Conservation (phyloP, 2,888 invertebrate species). For the Xylocampa areola region DNA sequence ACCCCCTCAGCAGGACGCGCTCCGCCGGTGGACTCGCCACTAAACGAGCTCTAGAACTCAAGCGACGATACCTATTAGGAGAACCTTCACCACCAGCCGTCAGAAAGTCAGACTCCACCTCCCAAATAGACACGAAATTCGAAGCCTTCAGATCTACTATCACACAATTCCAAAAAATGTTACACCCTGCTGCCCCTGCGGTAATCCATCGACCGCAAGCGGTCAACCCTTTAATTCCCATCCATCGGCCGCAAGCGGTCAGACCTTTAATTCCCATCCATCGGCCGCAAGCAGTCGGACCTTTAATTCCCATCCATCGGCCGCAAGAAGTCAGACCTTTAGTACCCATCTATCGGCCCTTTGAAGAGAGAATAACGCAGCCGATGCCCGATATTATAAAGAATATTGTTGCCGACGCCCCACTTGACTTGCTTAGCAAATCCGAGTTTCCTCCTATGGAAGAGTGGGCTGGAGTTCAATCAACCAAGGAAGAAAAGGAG, state of each 20-base stretch:
- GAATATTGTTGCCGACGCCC: slow-evolving; percentile 78
- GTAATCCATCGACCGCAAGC: slow-evolving; percentile 47
- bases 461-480: slow-evolving; percentile 84
- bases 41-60: slow-evolving; percentile 95
- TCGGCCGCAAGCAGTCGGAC: slow-evolving; percentile 66
- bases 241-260: too few species aligned
- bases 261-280: slow-evolving; percentile 74
- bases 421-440: slow-evolving; percentile 80
- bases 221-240: too few species aligned
- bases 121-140: slow-evolving; percentile 95
- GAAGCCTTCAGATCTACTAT: slow-evolving; percentile 96
- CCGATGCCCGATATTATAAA: slow-evolving; percentile 91
- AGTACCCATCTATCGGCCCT: slow-evolving; percentile 71
- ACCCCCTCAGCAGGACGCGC: slow-evolving; percentile 94
- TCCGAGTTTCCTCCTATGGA: slow-evolving; percentile 74
- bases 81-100: slow-evolving; percentile 92
- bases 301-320: slow-evolving; percentile 72
- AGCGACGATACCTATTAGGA: slow-evolving; percentile 95
- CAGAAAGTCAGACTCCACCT: slow-evolving; percentile 95
- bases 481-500: slow-evolving; percentile 80
- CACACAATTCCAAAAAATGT: slow-evolving; percentile 95
- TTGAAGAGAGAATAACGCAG: slow-evolving; percentile 84
- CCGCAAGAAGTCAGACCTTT: slow-evolving; percentile 68
- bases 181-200: slow-evolving; percentile 93
- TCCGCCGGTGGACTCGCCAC: slow-evolving; percentile 97